Conservation (phyloP, 2,797 vertebrate genomes). For the Thaleichthys pacificus region DNA sequence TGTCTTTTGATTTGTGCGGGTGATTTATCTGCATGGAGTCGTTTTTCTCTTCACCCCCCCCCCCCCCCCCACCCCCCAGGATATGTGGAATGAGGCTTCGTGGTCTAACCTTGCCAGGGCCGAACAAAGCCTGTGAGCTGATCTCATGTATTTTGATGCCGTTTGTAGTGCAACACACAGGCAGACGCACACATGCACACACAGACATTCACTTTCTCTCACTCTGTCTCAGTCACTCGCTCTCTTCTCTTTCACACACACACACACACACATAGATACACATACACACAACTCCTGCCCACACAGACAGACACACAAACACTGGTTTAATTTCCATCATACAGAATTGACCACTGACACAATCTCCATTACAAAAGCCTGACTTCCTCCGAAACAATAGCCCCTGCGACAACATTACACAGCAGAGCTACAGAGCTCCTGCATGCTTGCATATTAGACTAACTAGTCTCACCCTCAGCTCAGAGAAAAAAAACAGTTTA, state of each 20-base stretch:
- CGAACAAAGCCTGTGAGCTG: conserved; percentile 72
- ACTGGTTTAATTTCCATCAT: background rate
- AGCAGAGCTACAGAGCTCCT: conserved; percentile 16
- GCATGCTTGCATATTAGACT: conserved; percentile 1
- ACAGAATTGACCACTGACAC: conserved; percentile 25
- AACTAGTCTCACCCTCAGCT: conserved; percentile 23
- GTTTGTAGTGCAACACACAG: conserved; percentile 52
- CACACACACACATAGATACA: background rate
- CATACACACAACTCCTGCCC: conserved; percentile 14
- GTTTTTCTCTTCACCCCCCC: conserved; percentile 72
- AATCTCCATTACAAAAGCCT: conserved; percentile 61
- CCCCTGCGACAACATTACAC: conserved; percentile 27
- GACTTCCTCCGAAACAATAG: conserved; percentile 52
- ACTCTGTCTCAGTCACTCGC: background rate
- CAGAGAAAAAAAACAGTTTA: conserved; percentile 26
- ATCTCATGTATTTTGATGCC: conserved; percentile 79
- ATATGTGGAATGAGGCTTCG: conserved; percentile 77
- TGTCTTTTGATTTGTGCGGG: conserved; percentile 79
- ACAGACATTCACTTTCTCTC: background rate
- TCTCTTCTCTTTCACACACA: no score
- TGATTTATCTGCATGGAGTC: conserved; percentile 82
- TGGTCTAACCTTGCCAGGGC: conserved; percentile 77
- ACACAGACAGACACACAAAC: conserved; percentile 21
- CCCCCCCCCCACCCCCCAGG: conserved; percentile 65
- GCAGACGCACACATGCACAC: background rate